Base-by-base conservation (phyloP, 2,797 vertebrate species). In the Macropus fuliginosus region DNA sequence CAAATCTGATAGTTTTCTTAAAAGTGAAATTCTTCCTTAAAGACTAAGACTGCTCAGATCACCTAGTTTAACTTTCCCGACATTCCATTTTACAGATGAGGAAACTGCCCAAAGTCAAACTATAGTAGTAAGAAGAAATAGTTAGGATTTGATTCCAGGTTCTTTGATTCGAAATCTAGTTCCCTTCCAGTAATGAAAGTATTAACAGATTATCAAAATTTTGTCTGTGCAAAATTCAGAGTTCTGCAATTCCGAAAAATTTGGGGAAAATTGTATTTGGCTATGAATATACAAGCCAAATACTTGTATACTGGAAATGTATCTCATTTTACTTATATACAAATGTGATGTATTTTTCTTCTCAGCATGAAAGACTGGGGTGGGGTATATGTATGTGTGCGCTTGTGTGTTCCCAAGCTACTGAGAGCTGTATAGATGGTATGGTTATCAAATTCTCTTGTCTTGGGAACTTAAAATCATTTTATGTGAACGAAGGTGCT, bases 401-500 rank as follows among this genome's bases (percentile, higher is more conserved):
- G 59, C 56, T 57, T 57, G 8, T 57, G 28, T 57, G 27, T 57
- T 57, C 9, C 2, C 28, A 57, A 10, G 9, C 2, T 2, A 46
- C 21, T 46, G n/a, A 1, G 2, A 81, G n/a, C 16, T 81, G 0
- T 46, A 74, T 40, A 96, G 90, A 91, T 94, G n/a, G 1, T 27
- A 62, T 93, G 93, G 95, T 87, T 94, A 93, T 94, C 94, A 92
- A 40, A 55, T 94, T 95, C 93, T 97, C 96, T 40, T 62, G 59
- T 95, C 95, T 91, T 91, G 95, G 94, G 96, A 97, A 97, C 94
- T 96, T 95, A 91, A 50, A 91, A 59, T 96, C 66, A 27, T 96
- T 54, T 97, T 97, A 89, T 81, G 21, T 46, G 74, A 46, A 27
- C 56, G 87, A 96, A 93, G 95, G 93, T 95, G 87, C 93, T 94